A percentile compares a stretch with the other conserved stretches of the same genome.
Evolutionary conservation across 2,113 vertebrate species (phyloP).

Genomic region (Prionailurus viverrinus): DNA sequence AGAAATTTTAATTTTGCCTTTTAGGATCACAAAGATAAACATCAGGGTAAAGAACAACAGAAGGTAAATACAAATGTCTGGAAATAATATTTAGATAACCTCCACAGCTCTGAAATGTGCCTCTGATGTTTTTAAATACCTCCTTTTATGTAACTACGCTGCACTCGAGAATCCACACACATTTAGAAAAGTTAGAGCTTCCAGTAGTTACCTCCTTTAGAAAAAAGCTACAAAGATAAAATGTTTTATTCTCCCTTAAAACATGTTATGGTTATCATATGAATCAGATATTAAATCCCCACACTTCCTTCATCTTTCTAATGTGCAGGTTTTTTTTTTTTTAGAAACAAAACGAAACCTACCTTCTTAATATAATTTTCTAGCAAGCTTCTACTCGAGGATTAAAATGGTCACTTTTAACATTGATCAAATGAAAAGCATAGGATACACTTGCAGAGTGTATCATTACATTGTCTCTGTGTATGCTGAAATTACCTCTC

Average conservation of each 20-base stretch:
- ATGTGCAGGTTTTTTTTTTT: neutral
- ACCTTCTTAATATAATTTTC: neutral
- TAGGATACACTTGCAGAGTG: neutral
- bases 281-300: neutral
- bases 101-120: neutral
- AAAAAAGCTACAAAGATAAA: neutral
- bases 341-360: conserved; percentile 24
- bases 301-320: neutral
- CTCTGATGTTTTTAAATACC: neutral
- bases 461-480: neutral
- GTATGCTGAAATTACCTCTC: neutral
- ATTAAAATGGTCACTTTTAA: neutral
- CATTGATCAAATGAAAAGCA: conserved; percentile 48
- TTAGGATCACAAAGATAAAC: neutral
- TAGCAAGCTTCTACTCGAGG: neutral
- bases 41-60: neutral
- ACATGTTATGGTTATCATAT: neutral
- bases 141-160: neutral
- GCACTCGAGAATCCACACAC: neutral
- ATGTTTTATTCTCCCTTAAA: neutral
- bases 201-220: neutral
- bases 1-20: conserved; percentile 10
- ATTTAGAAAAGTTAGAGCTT: neutral
- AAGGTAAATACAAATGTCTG: neutral
- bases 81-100: neutral